Evolutionary conservation across 2,113 vertebrate species (phyloP).

Genomic region (Buteo buteo): DNA sequence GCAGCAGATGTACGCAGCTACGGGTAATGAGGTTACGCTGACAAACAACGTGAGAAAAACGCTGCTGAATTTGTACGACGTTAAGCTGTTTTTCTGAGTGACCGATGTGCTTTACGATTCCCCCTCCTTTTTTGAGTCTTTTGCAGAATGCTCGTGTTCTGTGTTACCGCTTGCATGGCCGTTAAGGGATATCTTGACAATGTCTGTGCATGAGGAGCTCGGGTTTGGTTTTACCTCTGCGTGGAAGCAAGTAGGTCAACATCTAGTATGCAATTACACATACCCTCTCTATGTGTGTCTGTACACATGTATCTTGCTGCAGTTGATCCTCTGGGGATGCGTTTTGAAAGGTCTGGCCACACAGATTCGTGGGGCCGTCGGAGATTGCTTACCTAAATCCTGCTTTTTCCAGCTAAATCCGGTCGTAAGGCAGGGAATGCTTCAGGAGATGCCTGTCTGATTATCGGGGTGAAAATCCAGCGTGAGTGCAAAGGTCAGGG

Average conservation of each 20-base stretch:
- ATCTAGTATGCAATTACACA: accelerated
- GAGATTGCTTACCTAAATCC: not conserved
- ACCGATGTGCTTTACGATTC: not conserved
- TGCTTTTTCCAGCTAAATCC: not conserved
- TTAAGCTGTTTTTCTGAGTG: too few relatives aligned
- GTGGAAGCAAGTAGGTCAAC: not conserved
- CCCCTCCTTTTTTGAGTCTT: not conserved
- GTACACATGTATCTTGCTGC: not conserved
- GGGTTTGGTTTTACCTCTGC: not conserved
- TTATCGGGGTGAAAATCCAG: not conserved
- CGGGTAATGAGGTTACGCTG: not conserved
- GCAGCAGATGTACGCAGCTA: not conserved
- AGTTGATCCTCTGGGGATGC: not conserved
- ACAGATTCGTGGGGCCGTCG: accelerated
- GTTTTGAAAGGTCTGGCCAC: not conserved
- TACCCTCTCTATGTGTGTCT: accelerated
- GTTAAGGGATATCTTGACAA: not conserved
- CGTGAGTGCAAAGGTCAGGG: not conserved
- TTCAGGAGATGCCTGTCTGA: not conserved
- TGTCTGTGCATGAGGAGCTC: not conserved
- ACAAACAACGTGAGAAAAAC: not conserved
- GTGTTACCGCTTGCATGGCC: too few relatives aligned
- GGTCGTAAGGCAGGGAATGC: accelerated
- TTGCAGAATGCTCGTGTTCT: too few relatives aligned
- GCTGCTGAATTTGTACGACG: too few relatives aligned